Base-by-base conservation (phyloP, 2,888 invertebrate genomes). In the Amiota minor region DNA sequence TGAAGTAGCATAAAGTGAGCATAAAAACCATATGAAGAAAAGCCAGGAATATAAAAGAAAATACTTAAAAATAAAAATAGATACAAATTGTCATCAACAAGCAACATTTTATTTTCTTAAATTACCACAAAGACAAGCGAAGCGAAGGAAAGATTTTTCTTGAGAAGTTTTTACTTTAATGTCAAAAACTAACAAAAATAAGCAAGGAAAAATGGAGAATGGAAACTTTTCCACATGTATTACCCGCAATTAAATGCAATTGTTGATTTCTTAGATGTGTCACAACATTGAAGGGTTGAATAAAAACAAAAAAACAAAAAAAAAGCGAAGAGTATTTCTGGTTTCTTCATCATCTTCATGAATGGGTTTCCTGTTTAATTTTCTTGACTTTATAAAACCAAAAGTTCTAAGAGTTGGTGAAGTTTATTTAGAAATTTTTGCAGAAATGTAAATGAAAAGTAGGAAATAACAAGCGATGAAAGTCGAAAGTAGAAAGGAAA, bases 171-270 rank as follows among this genome's bases (percentile, higher is more conserved):
- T 35, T 35, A 6, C 35, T 35, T 68, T 53, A 68, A 68, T 53
- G 67, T 46, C 20, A 50, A 68, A 50, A 67, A 46, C 16, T 47
- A 56, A 56, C 12, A 35, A 45, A 70, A 59, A 20, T 18, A 47
- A 47, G 23, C 46, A 75, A 71, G 67, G 72, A 35, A 35, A 16
- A 67, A 70, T 4, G 23, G 61, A 53, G 72, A 70, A 74, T 72
- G 59, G 70, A 74, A 82, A 84, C 74, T 83, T 86, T 83, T 59
- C 20, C 81, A 81, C 83, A 83, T 86, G 83, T 86, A 83, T 84
- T 84, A 83, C 81, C 79, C 83, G 80, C 82, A 86, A 85, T 86
- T 85, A 85, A 85, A 85, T 80, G 78, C 82, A 85, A 85, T 85
- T 85, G 80, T 80, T 80, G 70, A 75, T 73, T 49, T 56, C n/a